Percentiles rank a stretch among this genome's conserved stretches.
Evolutionary conservation across 2,113 vertebrate species (phyloP).

Genomic region (Oreocharis arfaki): DNA sequence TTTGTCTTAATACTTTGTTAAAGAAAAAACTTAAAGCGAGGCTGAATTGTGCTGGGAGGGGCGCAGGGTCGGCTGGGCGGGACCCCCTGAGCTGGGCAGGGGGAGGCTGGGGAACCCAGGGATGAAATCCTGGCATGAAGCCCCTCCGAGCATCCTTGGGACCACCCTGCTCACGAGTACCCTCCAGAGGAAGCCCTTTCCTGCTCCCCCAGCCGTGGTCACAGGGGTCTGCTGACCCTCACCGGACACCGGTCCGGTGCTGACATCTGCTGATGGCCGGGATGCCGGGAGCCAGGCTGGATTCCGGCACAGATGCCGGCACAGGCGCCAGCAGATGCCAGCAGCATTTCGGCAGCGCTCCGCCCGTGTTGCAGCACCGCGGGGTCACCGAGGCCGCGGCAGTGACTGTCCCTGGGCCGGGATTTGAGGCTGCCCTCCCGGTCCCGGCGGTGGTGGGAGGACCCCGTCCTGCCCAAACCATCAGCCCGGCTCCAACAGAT

Average conservation of each 20-base stretch:
- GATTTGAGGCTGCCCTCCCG: background rate
- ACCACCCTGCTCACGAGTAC: background rate
- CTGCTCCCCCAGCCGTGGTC: background rate
- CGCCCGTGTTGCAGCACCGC: rapidly evolving
- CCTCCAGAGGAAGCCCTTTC: background rate
- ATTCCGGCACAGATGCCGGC: background rate
- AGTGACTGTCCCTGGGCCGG: rapidly evolving
- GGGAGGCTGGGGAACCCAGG: background rate
- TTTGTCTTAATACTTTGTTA: rapidly evolving
- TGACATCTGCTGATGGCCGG: background rate
- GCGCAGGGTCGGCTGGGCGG: background rate
- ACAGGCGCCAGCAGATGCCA: background rate
- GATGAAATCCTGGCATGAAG: background rate
- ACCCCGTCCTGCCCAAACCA: background rate
- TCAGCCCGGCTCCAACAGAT: background rate
- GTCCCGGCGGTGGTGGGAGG: background rate
- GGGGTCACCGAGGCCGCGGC: background rate
- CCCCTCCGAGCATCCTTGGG: background rate
- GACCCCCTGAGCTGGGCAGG: too few species aligned
- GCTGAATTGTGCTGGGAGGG: background rate
- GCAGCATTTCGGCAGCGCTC: rapidly evolving
- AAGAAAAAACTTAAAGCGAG: background rate
- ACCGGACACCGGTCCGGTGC: background rate
- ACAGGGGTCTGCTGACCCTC: background rate
- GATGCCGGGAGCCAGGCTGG: background rate